A percentile compares a stretch with the other conserved stretches of the same genome.
phyloP scores from a whole-genome alignment of 2,797 vertebrate species.

The Rhynchotus rufescens region DNA sequence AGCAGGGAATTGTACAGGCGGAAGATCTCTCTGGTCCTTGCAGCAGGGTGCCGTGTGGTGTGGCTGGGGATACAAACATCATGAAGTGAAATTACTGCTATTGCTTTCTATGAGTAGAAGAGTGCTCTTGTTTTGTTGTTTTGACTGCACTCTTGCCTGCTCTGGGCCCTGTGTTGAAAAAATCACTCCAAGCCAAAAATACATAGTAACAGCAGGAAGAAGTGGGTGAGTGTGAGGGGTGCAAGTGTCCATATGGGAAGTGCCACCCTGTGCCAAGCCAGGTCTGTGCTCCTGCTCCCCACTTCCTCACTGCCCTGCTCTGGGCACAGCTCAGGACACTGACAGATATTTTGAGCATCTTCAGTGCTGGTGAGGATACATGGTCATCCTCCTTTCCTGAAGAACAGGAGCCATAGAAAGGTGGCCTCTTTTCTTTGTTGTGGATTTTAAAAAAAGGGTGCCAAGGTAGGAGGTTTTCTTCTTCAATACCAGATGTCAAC shows the following conservation, averaged over 20 bases:
- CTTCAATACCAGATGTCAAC: neutral
- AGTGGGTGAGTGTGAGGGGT: fast-evolving
- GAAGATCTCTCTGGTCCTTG: neutral
- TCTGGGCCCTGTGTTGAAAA: neutral
- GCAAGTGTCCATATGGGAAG: neutral
- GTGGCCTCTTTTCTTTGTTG: neutral
- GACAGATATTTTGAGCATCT: neutral
- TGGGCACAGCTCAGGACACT: neutral
- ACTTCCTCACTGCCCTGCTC: fast-evolving
- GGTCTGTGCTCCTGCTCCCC: neutral
- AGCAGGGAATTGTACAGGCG: neutral
- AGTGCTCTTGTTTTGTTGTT: neutral
- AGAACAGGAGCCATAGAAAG: fast-evolving
- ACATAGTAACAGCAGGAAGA: neutral
- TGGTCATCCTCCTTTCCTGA: neutral
- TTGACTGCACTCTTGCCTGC: neutral
- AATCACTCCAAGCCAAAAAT: neutral
- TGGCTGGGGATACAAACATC: neutral
- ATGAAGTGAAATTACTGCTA: neutral
- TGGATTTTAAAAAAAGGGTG: too few relatives aligned
- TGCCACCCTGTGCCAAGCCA: fast-evolving
- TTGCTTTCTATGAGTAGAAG: neutral
- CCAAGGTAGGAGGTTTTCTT: neutral
- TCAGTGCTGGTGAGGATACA: neutral
- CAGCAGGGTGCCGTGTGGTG: neutral